Percentiles rank a stretch among this genome's conserved stretches.
Conservation (phyloP, 2,797 vertebrate species). For the Eupleurogrammus muticus region DNA sequence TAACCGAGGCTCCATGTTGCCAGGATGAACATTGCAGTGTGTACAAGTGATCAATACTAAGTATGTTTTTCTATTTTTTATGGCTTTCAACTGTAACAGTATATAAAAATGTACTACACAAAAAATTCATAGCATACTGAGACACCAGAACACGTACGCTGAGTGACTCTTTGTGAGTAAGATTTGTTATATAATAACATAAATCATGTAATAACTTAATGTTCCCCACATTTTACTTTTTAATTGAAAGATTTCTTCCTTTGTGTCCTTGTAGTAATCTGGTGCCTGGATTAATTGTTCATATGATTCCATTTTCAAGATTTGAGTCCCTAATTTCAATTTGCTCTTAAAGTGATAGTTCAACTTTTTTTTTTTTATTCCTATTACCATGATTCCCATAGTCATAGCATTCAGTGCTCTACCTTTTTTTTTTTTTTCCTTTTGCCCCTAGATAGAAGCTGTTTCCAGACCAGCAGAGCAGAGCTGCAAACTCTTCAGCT, state of each 20-base stretch:
- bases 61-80: not conserved
- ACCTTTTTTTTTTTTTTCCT: too few relatives aligned
- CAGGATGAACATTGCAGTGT: not conserved
- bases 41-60: not conserved
- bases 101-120: not conserved
- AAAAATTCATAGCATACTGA: not conserved
- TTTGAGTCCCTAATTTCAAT: not conserved
- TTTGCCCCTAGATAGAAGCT: too few relatives aligned
- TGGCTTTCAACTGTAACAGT: not conserved
- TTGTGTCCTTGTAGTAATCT: not conserved
- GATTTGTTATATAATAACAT: not conserved
- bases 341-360: not conserved
- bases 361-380: too few relatives aligned
- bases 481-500: too few relatives aligned
- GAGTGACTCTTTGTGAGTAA: not conserved
- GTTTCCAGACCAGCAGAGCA: too few relatives aligned
- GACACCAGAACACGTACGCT: too few relatives aligned
- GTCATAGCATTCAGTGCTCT: too few relatives aligned
- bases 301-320: not conserved
- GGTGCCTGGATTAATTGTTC: not conserved
- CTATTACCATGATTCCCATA: too few relatives aligned
- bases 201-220: not conserved
- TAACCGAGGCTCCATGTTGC: not conserved
- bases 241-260: not conserved
- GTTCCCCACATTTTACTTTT: not conserved